Evolutionary conservation across 37 sponge, comb jelly and placozoan species (phyloP).

Genomic region (Geodia barretti): DNA sequence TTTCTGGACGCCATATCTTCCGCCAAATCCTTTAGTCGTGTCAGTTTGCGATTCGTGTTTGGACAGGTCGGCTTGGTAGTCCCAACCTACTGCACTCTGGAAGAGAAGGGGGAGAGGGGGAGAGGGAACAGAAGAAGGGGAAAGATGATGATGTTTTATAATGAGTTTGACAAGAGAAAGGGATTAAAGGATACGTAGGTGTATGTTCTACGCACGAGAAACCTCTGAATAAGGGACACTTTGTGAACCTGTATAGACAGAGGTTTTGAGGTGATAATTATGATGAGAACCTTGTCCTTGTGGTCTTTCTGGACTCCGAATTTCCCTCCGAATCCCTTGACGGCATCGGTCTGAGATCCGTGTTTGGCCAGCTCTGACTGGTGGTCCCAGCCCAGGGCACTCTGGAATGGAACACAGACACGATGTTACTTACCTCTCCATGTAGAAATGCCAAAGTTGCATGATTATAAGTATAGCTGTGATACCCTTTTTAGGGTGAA

Average conservation of each 20-base stretch:
- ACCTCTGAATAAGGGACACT: too few species aligned
- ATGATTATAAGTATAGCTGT: too few species aligned
- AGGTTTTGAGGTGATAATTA: not conserved
- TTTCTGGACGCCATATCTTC: slow-evolving; percentile 86
- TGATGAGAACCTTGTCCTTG: slow-evolving; percentile 71
- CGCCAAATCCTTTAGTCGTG: slow-evolving; percentile 90
- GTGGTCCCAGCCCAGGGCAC: slow-evolving; percentile 87
- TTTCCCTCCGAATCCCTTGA: slow-evolving; percentile 91
- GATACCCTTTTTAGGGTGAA: too few species aligned
- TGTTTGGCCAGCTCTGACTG: slow-evolving; percentile 77
- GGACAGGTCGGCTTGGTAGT: slow-evolving; percentile 73
- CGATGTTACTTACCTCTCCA: not conserved
- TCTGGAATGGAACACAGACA: slow-evolving; percentile 20
- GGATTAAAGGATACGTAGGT: too few species aligned
- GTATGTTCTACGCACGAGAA: too few species aligned
- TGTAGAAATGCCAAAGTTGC: not conserved
- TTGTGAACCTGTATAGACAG: too few species aligned
- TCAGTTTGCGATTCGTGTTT: slow-evolving; percentile 92
- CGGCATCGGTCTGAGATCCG: slow-evolving; percentile 84
- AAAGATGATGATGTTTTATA: not conserved
- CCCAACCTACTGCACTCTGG: slow-evolving; percentile 80
- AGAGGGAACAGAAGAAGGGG: not conserved
- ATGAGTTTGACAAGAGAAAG: too few species aligned
- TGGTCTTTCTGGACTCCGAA: slow-evolving; percentile 93
- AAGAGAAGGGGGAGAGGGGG: not conserved